Base-by-base conservation (phyloP, 2,888 invertebrate genomes). In the Prosopocoilus inquinatus region DNA sequence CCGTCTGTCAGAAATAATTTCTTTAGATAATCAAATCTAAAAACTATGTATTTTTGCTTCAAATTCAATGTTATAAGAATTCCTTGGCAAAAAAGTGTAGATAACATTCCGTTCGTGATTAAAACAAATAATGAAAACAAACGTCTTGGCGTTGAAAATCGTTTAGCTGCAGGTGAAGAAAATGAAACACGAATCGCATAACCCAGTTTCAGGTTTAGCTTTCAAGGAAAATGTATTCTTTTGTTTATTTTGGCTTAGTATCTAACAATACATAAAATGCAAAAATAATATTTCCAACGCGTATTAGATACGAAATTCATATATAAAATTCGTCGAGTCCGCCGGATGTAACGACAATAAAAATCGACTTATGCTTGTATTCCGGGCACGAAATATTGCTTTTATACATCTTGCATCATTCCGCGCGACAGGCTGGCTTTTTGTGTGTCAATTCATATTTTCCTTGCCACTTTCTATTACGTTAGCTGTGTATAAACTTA, bases 351-450 rank as follows among this genome's bases (percentile, higher is more conserved):
- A 53, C 61, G 51, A 59, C 62, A 61, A 65, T 65, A 65, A 65
- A 65, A 62, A 61, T 61, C 60, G 62, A 63, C 62, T 65, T 63
- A 62, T 56, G 56, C 53, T 47, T 53, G 57, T 63, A 64, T 64
- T 61, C 64, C 41, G 59, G 53, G 59, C 65, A 65, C 65, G 65
- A 61, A 64, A 62, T 64, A 63, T 65, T 64, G 61, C 63, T 65
- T 61, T 65, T 64, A 59, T 63, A 64, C 62, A 62, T 63, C 62
- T 59, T 52, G 60, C 61, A 57, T 55, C 61, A 57, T 52, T 58
- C 54, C 47, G 45, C 47, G 52, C 52, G 54, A 59, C 58, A 46
- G 55, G 35, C 48, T 39, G 39, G 57, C 54, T 63, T 63, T 63
- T 58, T 63, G 58, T 55, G 54, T 63, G 64, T 65, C 64, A 64